Conservation (phyloP, 2,888 invertebrate genomes). For the Hemicrepidius hirtus region DNA sequence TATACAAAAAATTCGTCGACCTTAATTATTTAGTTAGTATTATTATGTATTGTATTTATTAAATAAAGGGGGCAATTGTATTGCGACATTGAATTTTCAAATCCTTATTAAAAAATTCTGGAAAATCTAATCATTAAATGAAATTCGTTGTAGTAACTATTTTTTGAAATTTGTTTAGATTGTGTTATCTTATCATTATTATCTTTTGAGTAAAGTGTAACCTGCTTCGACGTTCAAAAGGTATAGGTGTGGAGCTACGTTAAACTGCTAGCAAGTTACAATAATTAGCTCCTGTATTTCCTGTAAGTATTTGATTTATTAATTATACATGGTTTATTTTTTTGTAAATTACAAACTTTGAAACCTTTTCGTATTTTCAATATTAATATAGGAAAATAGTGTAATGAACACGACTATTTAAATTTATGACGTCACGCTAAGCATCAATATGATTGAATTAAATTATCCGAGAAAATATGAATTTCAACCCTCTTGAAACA, state of each 20-base stretch:
- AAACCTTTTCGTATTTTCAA: no score
- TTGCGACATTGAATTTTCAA: slow-evolving; percentile 3
- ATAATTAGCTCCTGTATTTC: background rate
- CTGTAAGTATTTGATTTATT: slow-evolving; percentile 10
- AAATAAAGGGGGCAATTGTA: slow-evolving; percentile 3
- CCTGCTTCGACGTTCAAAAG: slow-evolving; percentile 36
- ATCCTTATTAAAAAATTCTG: background rate
- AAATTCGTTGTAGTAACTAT: background rate
- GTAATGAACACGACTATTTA: no score
- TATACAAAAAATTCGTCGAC: slow-evolving; percentile 32
- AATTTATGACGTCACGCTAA: no score
- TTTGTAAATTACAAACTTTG: no score
- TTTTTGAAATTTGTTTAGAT: slow-evolving; percentile 29
- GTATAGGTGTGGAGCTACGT: slow-evolving; percentile 28
- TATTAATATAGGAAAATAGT: no score
- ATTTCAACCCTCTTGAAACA: no score
- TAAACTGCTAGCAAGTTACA: no score
- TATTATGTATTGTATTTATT: slow-evolving; percentile 9
- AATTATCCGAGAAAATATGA: no score
- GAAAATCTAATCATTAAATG: slow-evolving; percentile 5
- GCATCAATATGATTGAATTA: no score
- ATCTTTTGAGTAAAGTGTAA: slow-evolving; percentile 42
- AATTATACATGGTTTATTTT: background rate
- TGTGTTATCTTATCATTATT: slow-evolving; percentile 45
- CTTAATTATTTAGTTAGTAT: background rate